Evolutionary conservation across 53 echinoderm and acorn worm species (phyloP), one percentile per base, ranked within the genome.

Genomic region (Luidia sarsii): DNA sequence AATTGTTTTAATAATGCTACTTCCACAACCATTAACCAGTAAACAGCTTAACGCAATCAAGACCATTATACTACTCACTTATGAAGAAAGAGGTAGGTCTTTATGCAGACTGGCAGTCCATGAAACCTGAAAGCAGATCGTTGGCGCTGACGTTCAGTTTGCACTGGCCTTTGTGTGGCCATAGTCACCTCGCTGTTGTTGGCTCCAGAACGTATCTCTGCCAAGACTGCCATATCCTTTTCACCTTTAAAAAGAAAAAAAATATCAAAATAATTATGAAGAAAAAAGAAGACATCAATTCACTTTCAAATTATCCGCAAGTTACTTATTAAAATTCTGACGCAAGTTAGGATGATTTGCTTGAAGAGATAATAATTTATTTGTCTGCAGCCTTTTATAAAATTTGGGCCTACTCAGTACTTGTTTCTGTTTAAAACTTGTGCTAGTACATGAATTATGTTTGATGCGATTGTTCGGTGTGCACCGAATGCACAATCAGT

Each of bases 141-240:
- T 20, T 48, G 69, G 19, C 69, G 50, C 34, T 48, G 16, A 0
- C 69, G 33, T 32, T 41, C 43, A 2, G 3, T 69, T 33, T 41
- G 69, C 50, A 32, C 29, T 15, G 20, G 3, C 50, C 25, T 50
- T 0, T 50, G 69, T 29, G 48, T 32, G 24, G 28, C 0, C 2
- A 27, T 50, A 1, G 69, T 69, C 50, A 20, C 29, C 32, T 69
- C 33, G 50, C 43, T 50, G 7, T 49, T 69, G 43, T 19, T 69
- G 32, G 32, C 34, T 1, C 30, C 30, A 41, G 49, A 49, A 14
- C 69, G 50, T 18, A 68, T 50, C 69, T 68, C 48, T n/a, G 28
- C 69, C 69, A 68, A 14, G 69, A 68, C 13, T 20, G 49, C 6
- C 69, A 68, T 68, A 21, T 68, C 33, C 24, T 68, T 68, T 20